A percentile compares a stretch with the other conserved stretches of the same genome.
These are phyloP conservation scores for Corythornis madagascariensis DNA, from an alignment of 2,113 vertebrate species.

Conservation along the genomic window DNA sequence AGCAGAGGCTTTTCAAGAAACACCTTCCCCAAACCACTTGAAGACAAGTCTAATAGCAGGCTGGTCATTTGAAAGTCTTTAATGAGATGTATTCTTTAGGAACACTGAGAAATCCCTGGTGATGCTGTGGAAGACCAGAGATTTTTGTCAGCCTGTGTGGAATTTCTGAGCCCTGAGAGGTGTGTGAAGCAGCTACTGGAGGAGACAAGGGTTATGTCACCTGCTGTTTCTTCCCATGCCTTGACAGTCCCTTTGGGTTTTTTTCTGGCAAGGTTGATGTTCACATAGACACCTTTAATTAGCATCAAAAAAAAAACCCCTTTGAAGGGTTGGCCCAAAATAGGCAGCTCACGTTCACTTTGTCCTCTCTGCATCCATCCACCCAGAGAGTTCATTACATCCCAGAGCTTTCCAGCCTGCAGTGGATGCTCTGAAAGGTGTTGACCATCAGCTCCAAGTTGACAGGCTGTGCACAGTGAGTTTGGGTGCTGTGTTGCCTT, in stretches of 20 bases:
- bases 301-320: background rate
- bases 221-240: background rate
- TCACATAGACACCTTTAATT: constrained; percentile 39
- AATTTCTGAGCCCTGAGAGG: background rate
- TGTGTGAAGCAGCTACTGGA: background rate
- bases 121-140: background rate
- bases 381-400: background rate
- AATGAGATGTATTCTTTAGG: background rate
- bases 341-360: background rate
- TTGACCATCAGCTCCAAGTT: background rate
- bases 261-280: constrained; percentile 12
- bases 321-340: constrained; percentile 6
- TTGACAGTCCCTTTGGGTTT: constrained; percentile 27
- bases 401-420: background rate
- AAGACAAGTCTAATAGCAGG: no score
- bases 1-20: background rate
- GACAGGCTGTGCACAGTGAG: background rate
- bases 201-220: background rate
- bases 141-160: background rate
- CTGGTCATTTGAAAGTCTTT: background rate
- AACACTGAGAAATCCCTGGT: background rate
- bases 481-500: accelerated
- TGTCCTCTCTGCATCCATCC: background rate
- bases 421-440: background rate
- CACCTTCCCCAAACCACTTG: background rate